These are phyloP conservation scores for Sebastes oblongus DNA, from an alignment of 2,797 vertebrate species.

Conservation along the genomic window DNA sequence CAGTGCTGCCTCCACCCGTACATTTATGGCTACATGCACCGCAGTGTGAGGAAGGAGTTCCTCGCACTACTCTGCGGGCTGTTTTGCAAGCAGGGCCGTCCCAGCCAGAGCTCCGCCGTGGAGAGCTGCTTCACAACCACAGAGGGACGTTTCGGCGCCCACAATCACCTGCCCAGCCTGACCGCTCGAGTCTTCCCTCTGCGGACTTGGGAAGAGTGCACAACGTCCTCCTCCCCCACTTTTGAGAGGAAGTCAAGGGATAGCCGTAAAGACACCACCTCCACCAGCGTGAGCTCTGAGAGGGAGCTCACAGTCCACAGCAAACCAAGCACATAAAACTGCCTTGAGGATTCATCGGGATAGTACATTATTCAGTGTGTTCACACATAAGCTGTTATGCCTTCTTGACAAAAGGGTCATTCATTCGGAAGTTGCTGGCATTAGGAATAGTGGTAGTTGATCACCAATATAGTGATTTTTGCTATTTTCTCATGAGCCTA, in stretches of 20 bases:
- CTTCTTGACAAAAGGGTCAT: slow-evolving; percentile 38
- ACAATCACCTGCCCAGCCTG: slow-evolving; percentile 76
- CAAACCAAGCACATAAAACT: slow-evolving; percentile 57
- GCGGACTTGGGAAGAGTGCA: slow-evolving; percentile 84
- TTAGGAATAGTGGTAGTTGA: background rate
- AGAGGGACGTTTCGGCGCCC: slow-evolving; percentile 74
- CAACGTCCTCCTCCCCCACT: slow-evolving; percentile 83
- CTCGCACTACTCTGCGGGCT: slow-evolving; percentile 84
- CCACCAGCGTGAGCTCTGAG: slow-evolving; percentile 84
- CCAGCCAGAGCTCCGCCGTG: slow-evolving; percentile 76
- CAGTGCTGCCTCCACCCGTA: slow-evolving; percentile 92
- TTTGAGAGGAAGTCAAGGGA: slow-evolving; percentile 82
- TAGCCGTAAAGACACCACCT: slow-evolving; percentile 84
- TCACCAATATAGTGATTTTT: slow-evolving; percentile 6
- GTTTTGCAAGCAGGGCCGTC: slow-evolving; percentile 77
- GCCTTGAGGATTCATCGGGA: slow-evolving; percentile 1
- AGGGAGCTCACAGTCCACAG: slow-evolving; percentile 78
- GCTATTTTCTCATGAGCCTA: slow-evolving; percentile 1
- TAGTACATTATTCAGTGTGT: background rate
- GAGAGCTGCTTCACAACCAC: slow-evolving; percentile 86
- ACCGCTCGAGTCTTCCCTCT: slow-evolving; percentile 79
- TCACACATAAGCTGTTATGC: slow-evolving; percentile 14
- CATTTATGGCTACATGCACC: slow-evolving; percentile 93
- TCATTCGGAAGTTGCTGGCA: slow-evolving; percentile 8
- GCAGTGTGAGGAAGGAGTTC: slow-evolving; percentile 89